Evolutionary conservation across 2,797 vertebrate species (phyloP).

Genomic region (Oreochromis grahami): DNA sequence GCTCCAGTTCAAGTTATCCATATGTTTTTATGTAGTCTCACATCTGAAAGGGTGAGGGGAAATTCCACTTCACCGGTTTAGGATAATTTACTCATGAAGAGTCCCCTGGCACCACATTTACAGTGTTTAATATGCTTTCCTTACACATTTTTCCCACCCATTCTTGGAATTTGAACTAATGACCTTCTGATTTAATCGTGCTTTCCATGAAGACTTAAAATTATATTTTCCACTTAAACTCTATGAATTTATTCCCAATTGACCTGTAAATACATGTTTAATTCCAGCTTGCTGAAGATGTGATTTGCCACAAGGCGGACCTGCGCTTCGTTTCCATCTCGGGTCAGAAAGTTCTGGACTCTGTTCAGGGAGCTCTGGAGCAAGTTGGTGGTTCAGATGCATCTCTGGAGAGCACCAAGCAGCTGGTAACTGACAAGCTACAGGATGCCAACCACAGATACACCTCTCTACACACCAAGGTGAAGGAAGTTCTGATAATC

Average conservation of each 20-base stretch:
- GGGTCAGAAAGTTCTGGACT: conserved; percentile 92
- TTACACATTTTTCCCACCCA: neutral
- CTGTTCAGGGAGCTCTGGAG: conserved; percentile 74
- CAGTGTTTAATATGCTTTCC: neutral
- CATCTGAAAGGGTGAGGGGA: neutral
- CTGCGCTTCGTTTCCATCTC: conserved; percentile 95
- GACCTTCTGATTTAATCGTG: neutral
- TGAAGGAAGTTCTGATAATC: conserved; percentile 23
- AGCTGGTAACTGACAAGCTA: conserved; percentile 82
- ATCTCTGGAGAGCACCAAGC: conserved; percentile 70
- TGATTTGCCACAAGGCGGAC: conserved; percentile 97
- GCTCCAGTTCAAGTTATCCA: neutral
- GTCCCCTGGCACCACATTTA: neutral
- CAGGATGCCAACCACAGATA: conserved; percentile 88
- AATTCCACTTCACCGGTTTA: neutral
- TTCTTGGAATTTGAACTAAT: neutral
- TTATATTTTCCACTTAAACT: neutral
- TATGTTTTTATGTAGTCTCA: neutral
- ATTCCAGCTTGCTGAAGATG: conserved; percentile 82
- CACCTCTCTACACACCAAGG: conserved; percentile 85
- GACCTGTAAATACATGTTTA: neutral
- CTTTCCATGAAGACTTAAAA: neutral
- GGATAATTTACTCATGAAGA: neutral
- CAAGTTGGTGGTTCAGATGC: conserved; percentile 57
- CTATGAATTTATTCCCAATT: neutral